Conservation (phyloP, 2,888 invertebrate genomes). For the Watsonalla cultraria region DNA sequence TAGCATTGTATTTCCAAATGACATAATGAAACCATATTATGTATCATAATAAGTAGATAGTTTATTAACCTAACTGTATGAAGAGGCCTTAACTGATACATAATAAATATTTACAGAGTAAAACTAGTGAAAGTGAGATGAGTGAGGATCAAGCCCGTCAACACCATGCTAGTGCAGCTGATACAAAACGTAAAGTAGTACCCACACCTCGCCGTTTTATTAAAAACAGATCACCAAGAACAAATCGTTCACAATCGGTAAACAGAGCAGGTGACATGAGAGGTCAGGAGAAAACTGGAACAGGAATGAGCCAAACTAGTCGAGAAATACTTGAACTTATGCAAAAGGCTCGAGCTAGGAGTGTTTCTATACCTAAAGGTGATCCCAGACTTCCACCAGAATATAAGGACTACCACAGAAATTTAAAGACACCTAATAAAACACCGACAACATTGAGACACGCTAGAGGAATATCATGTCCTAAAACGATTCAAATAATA, state of each 20-base stretch:
- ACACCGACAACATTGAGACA: constrained; percentile 58
- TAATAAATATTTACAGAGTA: constrained; percentile 74
- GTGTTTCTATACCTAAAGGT: constrained; percentile 73
- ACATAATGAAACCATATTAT: constrained; percentile 32
- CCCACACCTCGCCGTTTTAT: constrained; percentile 65
- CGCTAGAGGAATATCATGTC: constrained; percentile 67
- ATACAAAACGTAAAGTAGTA: constrained; percentile 54
- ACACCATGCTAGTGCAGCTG: constrained; percentile 37
- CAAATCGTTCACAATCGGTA: constrained; percentile 78
- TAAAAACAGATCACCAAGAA: constrained; percentile 63
- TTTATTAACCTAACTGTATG: constrained; percentile 38
- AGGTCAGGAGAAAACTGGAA: constrained; percentile 54
- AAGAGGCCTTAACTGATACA: constrained; percentile 50
- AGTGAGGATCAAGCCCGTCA: constrained; percentile 68
- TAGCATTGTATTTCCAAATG: constrained; percentile 61
- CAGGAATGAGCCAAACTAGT: constrained; percentile 69
- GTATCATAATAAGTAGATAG: constrained; percentile 37
- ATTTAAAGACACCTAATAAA: constrained; percentile 76
- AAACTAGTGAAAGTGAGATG: constrained; percentile 79
- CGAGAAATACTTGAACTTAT: constrained; percentile 70
- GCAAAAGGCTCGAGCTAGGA: constrained; percentile 70
- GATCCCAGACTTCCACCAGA: constrained; percentile 57
- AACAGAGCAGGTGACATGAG: constrained; percentile 62
- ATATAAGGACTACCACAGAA: constrained; percentile 58
- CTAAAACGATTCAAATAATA: constrained; percentile 74